These are phyloP conservation scores for Dendrocopos noguchii DNA, from an alignment of 2,113 vertebrate genomes.

Conservation along the genomic window DNA sequence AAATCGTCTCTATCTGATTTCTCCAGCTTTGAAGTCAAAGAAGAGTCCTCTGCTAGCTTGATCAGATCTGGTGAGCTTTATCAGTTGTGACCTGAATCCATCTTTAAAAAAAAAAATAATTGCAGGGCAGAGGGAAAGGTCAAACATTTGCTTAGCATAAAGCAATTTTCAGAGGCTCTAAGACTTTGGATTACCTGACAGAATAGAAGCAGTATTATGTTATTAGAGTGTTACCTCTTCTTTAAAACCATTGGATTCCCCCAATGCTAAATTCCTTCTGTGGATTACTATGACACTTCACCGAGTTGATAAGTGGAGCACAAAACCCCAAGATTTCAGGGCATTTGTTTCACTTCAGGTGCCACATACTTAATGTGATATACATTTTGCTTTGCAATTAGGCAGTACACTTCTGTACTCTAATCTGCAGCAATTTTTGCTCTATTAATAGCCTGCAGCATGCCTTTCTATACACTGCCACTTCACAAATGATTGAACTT, in stretches of 20 bases:
- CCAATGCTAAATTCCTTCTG: not conserved
- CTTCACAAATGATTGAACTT: not conserved
- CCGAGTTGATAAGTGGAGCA: not conserved
- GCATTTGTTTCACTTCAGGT: not conserved
- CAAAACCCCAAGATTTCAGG: not conserved
- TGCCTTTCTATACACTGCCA: not conserved
- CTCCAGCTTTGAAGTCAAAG: not conserved
- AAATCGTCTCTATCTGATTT: not conserved
- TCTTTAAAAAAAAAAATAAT: not conserved
- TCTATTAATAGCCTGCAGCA: constrained; percentile 17
- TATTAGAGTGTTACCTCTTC: not conserved
- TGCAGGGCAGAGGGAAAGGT: not conserved
- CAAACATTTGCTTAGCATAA: not conserved
- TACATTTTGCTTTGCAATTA: constrained; percentile 1
- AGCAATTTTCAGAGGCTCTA: not conserved
- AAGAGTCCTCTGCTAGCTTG: not conserved
- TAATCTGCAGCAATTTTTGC: constrained; percentile 39
- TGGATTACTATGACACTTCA: not conserved
- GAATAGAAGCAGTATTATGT: not conserved
- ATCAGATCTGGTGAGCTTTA: not conserved
- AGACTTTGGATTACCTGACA: not conserved
- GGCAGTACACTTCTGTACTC: not conserved
- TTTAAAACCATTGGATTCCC: not conserved
- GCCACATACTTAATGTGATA: not conserved
- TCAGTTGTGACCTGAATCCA: not conserved